Evolutionary conservation across 2,797 vertebrate genomes (phyloP).

Genomic region (Champsocephalus gunnari): DNA sequence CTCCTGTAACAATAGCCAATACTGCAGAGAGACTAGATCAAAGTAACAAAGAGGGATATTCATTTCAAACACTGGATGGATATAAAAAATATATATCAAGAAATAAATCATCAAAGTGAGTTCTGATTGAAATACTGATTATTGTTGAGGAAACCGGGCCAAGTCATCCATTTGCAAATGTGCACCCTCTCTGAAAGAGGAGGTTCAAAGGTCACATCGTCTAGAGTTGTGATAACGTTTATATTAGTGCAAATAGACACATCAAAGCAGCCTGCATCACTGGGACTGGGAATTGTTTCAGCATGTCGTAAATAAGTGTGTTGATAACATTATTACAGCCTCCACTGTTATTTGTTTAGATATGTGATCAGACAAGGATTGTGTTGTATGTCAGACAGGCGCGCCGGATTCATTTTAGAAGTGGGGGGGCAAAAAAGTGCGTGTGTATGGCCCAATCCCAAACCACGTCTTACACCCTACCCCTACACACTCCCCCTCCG

Average conservation of each 20-base stretch:
- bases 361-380: background rate
- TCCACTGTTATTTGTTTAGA: background rate
- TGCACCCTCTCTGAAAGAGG: conserved; percentile 10
- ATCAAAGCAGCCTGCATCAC: background rate
- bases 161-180: conserved; percentile 47
- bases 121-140: conserved; percentile 37
- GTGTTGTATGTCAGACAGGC: background rate
- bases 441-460: too few species aligned
- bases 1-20: conserved; percentile 44
- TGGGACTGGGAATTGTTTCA: background rate
- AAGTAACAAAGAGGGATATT: conserved; percentile 48
- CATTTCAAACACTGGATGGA: conserved; percentile 45
- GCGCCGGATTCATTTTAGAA: too few species aligned
- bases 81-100: conserved; percentile 18
- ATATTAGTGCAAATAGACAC: background rate
- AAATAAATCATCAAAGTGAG: conserved; percentile 41
- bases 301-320: background rate
- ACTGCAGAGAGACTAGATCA: conserved; percentile 52
- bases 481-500: too few species aligned
- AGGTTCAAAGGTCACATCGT: conserved; percentile 33
- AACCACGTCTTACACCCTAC: too few species aligned
- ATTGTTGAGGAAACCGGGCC: conserved; percentile 19
- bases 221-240: conserved; percentile 15
- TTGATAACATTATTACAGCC: background rate
- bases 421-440: too few species aligned